A percentile compares a stretch with the other conserved stretches of the same genome.
Evolutionary conservation across 2,113 vertebrate species (phyloP).

Genomic region (Turdus rufiventris): DNA sequence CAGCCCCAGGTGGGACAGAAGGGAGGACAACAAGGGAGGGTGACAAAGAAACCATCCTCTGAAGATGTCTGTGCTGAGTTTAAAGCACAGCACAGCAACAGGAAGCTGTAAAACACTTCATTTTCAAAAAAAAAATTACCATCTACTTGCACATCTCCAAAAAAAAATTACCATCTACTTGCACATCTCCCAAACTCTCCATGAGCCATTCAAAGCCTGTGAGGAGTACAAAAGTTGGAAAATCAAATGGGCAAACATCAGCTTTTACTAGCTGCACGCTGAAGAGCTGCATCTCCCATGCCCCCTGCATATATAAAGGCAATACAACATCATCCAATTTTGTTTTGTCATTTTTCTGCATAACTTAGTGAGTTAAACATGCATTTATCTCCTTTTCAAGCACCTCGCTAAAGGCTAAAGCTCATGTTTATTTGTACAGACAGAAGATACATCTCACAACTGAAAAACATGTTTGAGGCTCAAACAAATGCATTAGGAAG

Average conservation of each 20-base stretch:
- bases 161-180: neutral
- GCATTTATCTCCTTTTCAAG: neutral
- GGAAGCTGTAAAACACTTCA: neutral
- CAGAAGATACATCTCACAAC: neutral
- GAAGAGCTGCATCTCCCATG: neutral
- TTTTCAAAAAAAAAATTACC: neutral
- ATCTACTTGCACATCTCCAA: neutral
- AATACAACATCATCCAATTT: neutral
- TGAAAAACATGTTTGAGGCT: neutral
- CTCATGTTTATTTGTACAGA: neutral
- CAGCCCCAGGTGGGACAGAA: neutral
- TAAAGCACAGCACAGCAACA: neutral
- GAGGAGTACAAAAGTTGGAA: neutral
- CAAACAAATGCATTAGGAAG: neutral
- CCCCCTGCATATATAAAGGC: neutral
- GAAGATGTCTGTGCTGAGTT: neutral
- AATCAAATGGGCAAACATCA: neutral
- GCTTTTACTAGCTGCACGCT: neutral
- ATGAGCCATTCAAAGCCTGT: neutral
- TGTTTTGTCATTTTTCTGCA: neutral
- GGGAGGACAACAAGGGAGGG: no score
- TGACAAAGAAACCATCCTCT: neutral
- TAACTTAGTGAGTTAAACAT: neutral
- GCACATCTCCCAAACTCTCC: neutral
- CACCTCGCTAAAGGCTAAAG: slow-evolving; percentile 19